Evolutionary conservation across 2,888 invertebrate species (phyloP), one percentile per base, ranked within the genome.

Genomic region (Muschampia staudingeri): DNA sequence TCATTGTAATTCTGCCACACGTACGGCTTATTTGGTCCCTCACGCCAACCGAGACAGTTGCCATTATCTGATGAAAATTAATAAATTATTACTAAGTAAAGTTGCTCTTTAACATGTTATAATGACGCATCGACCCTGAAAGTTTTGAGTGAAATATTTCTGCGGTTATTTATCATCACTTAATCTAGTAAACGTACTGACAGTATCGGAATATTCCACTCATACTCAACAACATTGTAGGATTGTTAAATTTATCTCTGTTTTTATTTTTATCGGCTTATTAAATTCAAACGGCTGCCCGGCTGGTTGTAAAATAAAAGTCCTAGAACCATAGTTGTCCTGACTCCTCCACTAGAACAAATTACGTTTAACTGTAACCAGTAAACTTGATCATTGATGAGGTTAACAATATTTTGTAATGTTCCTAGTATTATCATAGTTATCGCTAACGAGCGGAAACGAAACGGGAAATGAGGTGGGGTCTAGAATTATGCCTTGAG

Each of bases 1-100:
- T 99, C 99, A 95, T 99, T 99, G 96, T 99, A 99, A 91, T 98
- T 98, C 87, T 99, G 97, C 99, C 99, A 99, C 91, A 97, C 98
- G 96, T 99, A 99, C 30, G 99, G 98, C 94, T 98, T 98, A 89
- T 97, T 98, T 89, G 98, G 98, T 81, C 98, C 98, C 88, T 99
- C 99, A 84, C 99, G 98, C 98, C 99, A 99, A 81, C 99, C 99
- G 84, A 99, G 97, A 94, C 99, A 99, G 84, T 98, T 98, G 76
- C 99, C 99, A 97, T 99, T 99, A 97, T 99, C 98, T 98, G 95
- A 80, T 95, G 94, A 83, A 44, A 77, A 81, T 81, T 84, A 82
- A 86, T 84, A 82, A 82, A 80, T 77, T 72, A 40, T 78, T 69
- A 78, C 71, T 69, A 25, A 69, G 40, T 76, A 73, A 79, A 83